These are phyloP conservation scores for Doryteuthis pealeii DNA, from an alignment of 1,140 invertebrate species.

Conservation along the genomic window DNA sequence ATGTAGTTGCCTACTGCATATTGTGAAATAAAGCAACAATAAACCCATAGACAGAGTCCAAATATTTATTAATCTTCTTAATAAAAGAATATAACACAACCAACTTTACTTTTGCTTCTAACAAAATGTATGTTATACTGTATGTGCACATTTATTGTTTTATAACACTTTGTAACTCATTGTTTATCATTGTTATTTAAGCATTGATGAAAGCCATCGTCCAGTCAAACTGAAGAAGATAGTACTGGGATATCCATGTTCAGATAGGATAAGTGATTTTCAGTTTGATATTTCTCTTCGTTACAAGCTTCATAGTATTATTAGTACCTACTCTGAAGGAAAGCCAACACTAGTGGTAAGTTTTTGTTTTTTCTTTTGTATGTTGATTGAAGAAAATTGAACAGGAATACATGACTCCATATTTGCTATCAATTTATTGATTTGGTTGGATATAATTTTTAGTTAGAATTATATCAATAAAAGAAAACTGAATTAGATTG, in stretches of 20 bases:
- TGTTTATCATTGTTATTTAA: slow-evolving; percentile 42
- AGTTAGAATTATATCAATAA: neutral
- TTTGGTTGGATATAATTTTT: slow-evolving; percentile 28
- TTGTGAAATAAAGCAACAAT: too few species aligned
- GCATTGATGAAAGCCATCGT: slow-evolving; percentile 71
- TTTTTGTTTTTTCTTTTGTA: too few species aligned
- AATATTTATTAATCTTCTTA: too few species aligned
- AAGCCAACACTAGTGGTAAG: slow-evolving; percentile 74
- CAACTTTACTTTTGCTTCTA: too few species aligned
- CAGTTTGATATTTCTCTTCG: slow-evolving; percentile 76
- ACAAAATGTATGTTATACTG: too few species aligned
- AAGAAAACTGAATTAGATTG: too few species aligned
- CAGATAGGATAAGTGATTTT: slow-evolving; percentile 65
- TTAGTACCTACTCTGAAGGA: slow-evolving; percentile 71
- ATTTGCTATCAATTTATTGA: slow-evolving; percentile 34
- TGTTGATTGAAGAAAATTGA: slow-evolving; percentile 64
- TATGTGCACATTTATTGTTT: too few species aligned
- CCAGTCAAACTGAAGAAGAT: slow-evolving; percentile 74
- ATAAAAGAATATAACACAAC: too few species aligned
- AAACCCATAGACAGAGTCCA: too few species aligned
- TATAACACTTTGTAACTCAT: too few species aligned
- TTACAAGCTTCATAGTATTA: slow-evolving; percentile 72
- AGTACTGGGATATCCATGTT: slow-evolving; percentile 70
- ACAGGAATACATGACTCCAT: neutral
- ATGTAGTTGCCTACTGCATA: too few species aligned